Evolutionary conservation across 2,113 vertebrate genomes (phyloP).

Genomic region (Dromaius novaehollandiae): DNA sequence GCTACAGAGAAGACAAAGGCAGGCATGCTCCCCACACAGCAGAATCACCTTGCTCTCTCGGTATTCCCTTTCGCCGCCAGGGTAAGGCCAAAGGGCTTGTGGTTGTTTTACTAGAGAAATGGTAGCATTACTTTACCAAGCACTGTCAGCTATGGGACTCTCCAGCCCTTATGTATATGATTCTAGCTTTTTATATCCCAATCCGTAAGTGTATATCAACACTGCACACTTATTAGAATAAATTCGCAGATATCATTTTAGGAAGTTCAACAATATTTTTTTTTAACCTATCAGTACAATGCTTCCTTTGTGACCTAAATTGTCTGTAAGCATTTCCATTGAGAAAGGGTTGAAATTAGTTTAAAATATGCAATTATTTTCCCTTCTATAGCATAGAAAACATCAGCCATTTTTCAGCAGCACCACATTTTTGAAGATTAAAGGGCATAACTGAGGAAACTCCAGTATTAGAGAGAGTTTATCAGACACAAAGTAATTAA

Average conservation of each 20-base stretch:
- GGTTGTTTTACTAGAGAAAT: background rate
- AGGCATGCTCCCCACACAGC: background rate
- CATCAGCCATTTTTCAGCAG: background rate
- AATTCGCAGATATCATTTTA: background rate
- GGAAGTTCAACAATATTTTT: background rate
- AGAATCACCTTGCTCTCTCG: background rate
- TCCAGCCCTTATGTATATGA: background rate
- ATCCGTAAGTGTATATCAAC: background rate
- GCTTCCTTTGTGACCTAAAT: background rate
- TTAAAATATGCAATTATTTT: background rate
- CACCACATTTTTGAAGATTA: background rate
- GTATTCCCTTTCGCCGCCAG: background rate
- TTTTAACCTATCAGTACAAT: background rate
- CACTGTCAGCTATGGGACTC: background rate
- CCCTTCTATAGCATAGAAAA: background rate
- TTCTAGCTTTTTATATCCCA: background rate
- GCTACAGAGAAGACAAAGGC: background rate
- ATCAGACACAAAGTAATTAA: background rate
- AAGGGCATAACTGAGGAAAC: rapidly evolving
- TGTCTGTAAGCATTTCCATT: background rate
- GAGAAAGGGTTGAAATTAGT: background rate
- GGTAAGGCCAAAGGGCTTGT: background rate
- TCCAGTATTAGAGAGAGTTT: background rate
- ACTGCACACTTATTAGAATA: background rate
- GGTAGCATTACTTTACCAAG: background rate